These are phyloP conservation scores for Cottoperca gobio DNA, from an alignment of 2,797 vertebrate genomes.

Conservation along the genomic window DNA sequence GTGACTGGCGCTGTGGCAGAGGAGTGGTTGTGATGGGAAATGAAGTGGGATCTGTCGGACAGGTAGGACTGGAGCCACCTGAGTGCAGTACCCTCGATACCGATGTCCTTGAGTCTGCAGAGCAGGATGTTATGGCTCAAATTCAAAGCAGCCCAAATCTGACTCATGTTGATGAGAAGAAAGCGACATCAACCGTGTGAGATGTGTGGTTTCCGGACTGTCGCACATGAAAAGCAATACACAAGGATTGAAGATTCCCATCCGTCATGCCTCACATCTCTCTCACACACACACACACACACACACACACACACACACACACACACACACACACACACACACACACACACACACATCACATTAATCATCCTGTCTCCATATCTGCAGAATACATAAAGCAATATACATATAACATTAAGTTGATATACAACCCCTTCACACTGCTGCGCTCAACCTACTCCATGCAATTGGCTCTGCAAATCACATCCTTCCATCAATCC, in stretches of 20 bases:
- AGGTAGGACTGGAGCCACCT: no score
- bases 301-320: no score
- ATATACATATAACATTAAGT: constrained; percentile 58
- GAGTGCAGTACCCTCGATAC: no score
- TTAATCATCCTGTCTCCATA: constrained; percentile 48
- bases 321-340: not conserved
- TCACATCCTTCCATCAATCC: constrained; percentile 57
- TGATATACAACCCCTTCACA: constrained; percentile 56
- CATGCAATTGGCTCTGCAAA: constrained; percentile 40
- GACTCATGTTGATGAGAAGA: constrained; percentile 45
- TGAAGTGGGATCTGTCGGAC: no score
- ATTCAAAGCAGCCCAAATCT: constrained; percentile 18
- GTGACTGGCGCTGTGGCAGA: no score
- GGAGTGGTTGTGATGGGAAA: no score
- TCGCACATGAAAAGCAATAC: constrained; percentile 12
- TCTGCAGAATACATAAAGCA: constrained; percentile 44
- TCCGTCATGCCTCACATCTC: constrained; percentile 41
- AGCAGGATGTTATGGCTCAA: no score
- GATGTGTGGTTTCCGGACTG: constrained; percentile 30
- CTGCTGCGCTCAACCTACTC: constrained; percentile 24
- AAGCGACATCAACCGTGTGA: constrained; percentile 13
- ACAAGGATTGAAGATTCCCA: constrained; percentile 23
- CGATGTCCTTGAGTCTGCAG: no score
- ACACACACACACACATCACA: constrained; percentile 23
- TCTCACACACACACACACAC: no score